phyloP scores from a whole-genome alignment of 2,113 vertebrate genomes.

The Dipodomys spectabilis region DNA sequence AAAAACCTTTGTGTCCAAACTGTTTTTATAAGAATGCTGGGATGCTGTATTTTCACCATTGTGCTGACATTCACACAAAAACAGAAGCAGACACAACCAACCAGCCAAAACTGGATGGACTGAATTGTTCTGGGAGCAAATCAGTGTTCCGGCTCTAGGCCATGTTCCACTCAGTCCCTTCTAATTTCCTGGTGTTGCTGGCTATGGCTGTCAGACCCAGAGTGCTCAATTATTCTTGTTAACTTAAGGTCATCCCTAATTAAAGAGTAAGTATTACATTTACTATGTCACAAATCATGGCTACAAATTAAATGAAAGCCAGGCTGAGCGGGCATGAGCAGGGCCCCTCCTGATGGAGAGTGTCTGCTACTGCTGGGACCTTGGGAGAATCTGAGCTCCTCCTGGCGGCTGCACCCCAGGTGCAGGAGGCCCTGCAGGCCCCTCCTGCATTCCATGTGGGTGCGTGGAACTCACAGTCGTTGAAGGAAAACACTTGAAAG shows the following conservation, averaged over 20 bases:
- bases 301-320: not conserved
- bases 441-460: not conserved
- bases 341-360: no score
- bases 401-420: no score
- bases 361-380: not conserved
- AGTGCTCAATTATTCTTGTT: not conserved
- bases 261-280: no score
- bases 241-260: not conserved
- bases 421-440: not conserved
- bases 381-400: not conserved
- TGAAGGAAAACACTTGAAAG: not conserved
- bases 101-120: not conserved
- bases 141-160: not conserved
- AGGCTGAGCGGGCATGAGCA: no score
- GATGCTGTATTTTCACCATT: not conserved
- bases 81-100: not conserved
- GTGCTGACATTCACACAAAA: not conserved
- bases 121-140: not conserved
- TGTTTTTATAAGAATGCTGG: not conserved
- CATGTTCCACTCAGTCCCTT: no score
- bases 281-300: not conserved
- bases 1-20: not conserved
- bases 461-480: not conserved
- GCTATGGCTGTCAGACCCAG: not conserved
- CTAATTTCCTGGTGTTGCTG: not conserved